phyloP scores from a whole-genome alignment of 2,888 invertebrate species.

The Bimastos eiseni region DNA sequence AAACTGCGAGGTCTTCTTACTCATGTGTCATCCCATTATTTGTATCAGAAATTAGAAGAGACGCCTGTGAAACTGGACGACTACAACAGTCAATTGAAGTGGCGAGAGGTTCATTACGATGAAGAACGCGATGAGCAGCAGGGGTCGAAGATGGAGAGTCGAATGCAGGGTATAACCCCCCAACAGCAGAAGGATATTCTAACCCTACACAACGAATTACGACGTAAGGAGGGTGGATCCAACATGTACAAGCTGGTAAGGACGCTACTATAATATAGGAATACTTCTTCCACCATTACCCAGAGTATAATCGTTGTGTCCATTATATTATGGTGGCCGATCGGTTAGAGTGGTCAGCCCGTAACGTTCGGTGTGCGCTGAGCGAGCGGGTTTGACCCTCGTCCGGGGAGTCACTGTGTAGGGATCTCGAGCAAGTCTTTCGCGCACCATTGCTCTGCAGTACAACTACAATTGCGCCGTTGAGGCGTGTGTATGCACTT shows the following conservation, averaged over 20 bases:
- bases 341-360: too few species aligned
- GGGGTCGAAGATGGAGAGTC: not conserved
- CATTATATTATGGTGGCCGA: not conserved
- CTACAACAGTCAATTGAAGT: not conserved
- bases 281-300: too few species aligned
- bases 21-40: not conserved
- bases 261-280: not conserved
- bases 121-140: not conserved
- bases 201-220: slow-evolving; percentile 30
- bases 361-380: too few species aligned
- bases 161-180: not conserved
- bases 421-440: too few species aligned
- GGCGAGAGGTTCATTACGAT: not conserved
- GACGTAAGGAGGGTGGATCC: slow-evolving; percentile 31
- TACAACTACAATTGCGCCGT: too few species aligned
- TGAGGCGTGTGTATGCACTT: too few species aligned
- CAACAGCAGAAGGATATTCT: slow-evolving; percentile 22
- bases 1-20: not conserved
- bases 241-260: slow-evolving; percentile 33
- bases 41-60: not conserved
- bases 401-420: too few species aligned
- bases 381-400: too few species aligned
- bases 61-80: not conserved
- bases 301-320: not conserved
- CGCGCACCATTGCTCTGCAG: too few species aligned